Conservation (phyloP, 2,888 invertebrate species). For the Pachydiplax longipennis region DNA sequence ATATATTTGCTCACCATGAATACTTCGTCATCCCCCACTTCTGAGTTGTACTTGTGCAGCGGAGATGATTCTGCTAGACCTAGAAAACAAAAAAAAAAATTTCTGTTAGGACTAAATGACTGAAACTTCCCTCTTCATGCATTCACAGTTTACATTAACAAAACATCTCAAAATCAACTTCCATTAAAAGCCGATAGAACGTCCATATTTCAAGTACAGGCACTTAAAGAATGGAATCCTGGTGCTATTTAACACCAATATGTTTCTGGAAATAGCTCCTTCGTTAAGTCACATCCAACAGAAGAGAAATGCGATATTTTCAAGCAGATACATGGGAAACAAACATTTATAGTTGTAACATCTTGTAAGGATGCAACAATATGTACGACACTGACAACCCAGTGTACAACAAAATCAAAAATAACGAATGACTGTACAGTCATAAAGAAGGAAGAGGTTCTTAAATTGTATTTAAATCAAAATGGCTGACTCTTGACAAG, state of each 20-base stretch:
- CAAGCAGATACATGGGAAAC: too few relatives aligned
- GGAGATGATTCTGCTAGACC: constrained; percentile 79
- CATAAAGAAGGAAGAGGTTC: too few relatives aligned
- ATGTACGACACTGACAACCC: too few relatives aligned
- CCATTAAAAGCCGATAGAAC: neutral
- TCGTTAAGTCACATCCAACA: too few relatives aligned
- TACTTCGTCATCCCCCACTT: constrained; percentile 91
- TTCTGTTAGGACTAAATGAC: neutral
- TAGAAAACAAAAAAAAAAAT: constrained; percentile 58
- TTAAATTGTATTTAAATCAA: too few relatives aligned
- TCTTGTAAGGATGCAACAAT: too few relatives aligned
- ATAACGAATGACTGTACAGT: too few relatives aligned
- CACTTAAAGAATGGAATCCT: neutral
- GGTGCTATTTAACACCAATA: neutral
- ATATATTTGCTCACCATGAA: constrained; percentile 78
- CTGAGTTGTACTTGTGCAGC: constrained; percentile 74
- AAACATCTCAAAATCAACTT: neutral
- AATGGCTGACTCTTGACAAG: too few relatives aligned
- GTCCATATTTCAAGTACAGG: neutral
- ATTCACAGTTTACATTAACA: neutral
- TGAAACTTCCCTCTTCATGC: neutral
- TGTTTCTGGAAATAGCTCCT: neutral
- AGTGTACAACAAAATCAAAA: too few relatives aligned
- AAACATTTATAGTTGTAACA: too few relatives aligned
- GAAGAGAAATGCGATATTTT: too few relatives aligned